phyloP scores from a whole-genome alignment of 2,888 invertebrate species.

The Pseudoips prasinana region DNA sequence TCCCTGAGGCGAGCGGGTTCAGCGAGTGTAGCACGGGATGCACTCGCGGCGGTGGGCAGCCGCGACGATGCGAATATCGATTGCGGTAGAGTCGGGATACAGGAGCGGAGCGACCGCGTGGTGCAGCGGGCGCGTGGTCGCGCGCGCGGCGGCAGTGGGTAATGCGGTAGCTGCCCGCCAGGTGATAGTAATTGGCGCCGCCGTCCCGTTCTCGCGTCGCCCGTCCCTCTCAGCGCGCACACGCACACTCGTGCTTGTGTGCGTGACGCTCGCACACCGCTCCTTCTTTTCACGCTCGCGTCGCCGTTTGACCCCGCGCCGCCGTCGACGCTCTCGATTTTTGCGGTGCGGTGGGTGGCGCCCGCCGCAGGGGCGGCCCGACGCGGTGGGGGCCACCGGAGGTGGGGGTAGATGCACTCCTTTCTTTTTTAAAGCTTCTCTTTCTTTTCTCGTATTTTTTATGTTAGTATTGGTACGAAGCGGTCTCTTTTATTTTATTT shows the following conservation, averaged over 20 bases:
- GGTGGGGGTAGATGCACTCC: slow-evolving; percentile 80
- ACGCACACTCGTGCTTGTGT: slow-evolving; percentile 64
- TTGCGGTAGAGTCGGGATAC: slow-evolving; percentile 55
- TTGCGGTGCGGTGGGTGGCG: slow-evolving; percentile 85
- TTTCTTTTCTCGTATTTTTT: slow-evolving; percentile 82
- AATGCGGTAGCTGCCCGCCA: slow-evolving; percentile 85
- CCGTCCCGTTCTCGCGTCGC: slow-evolving; percentile 76
- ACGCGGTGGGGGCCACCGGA: slow-evolving; percentile 65
- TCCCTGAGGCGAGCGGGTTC: slow-evolving; percentile 37
- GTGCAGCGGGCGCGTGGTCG: slow-evolving; percentile 82
- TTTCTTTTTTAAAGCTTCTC: slow-evolving; percentile 81
- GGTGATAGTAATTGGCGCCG: slow-evolving; percentile 84
- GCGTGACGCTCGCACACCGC: slow-evolving; percentile 70
- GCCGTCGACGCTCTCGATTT: slow-evolving; percentile 83
- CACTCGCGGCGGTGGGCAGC: slow-evolving; percentile 45
- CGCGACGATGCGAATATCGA: slow-evolving; percentile 57
- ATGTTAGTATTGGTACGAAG: slow-evolving; percentile 75
- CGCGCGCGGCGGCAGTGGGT: slow-evolving; percentile 82
- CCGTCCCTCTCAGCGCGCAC: slow-evolving; percentile 79
- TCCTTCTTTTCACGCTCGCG: slow-evolving; percentile 81
- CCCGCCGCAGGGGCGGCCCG: slow-evolving; percentile 79
- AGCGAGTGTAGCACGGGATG: slow-evolving; percentile 43
- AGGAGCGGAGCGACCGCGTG: slow-evolving; percentile 66
- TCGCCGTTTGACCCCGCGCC: slow-evolving; percentile 81
- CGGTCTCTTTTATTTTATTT: slow-evolving; percentile 79